These are phyloP conservation scores for Phrynocephalus vlangalii DNA, from an alignment of 2,797 vertebrate genomes.

Conservation along the genomic window DNA sequence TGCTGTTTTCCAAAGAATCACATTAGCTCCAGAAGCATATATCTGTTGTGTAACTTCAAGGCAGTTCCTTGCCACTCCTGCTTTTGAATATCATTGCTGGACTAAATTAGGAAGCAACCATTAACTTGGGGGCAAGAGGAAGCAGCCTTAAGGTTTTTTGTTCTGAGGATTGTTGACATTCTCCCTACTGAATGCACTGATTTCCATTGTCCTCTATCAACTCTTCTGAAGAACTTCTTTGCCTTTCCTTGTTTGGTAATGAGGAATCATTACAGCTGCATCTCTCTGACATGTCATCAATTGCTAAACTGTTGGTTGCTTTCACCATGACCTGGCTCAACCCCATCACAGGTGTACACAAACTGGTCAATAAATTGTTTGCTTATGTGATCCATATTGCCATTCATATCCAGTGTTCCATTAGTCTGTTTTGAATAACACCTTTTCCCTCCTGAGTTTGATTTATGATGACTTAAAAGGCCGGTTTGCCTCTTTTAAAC, in stretches of 20 bases:
- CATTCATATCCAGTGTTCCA: constrained; percentile 54
- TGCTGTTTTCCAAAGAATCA: constrained; percentile 69
- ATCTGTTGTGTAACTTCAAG: constrained; percentile 73
- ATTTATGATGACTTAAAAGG: constrained; percentile 26
- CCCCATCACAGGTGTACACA: constrained; percentile 67
- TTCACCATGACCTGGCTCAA: constrained; percentile 65
- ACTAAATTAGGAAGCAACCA: constrained; percentile 71
- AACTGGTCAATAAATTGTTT: constrained; percentile 66
- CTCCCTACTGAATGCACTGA: constrained; percentile 54
- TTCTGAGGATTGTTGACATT: constrained; percentile 60
- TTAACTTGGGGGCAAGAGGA: constrained; percentile 68
- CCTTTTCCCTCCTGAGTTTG: constrained; percentile 36
- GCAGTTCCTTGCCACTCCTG: constrained; percentile 65
- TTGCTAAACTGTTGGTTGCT: constrained; percentile 38
- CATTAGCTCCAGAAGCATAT: constrained; percentile 74
- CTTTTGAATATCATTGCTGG: constrained; percentile 67
- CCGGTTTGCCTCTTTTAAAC: constrained; percentile 41
- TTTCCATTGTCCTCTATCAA: constrained; percentile 20
- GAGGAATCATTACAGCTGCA: neutral
- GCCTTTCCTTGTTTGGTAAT: neutral
- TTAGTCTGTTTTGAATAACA: constrained; percentile 52
- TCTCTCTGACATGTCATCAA: neutral
- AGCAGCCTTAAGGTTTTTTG: constrained; percentile 55
- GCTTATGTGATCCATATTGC: constrained; percentile 69
- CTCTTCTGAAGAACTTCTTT: constrained; percentile 25